Conservation (phyloP, 2,797 vertebrate species). For the Sylvia borin region DNA sequence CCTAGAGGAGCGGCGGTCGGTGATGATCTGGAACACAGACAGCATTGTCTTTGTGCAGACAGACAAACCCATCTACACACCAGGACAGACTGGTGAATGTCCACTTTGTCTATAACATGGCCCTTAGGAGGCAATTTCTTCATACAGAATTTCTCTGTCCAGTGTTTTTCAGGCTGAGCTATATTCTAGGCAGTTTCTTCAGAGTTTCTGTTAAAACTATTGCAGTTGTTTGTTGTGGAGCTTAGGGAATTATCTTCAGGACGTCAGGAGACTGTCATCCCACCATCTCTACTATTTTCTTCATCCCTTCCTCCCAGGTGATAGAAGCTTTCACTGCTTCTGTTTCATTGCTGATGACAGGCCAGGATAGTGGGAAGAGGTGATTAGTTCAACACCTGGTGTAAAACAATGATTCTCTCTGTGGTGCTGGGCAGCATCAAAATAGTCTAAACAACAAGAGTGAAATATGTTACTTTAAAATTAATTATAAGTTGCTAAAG, state of each 20-base stretch:
- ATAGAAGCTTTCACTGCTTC: neutral
- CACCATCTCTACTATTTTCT: neutral
- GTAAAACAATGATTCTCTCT: neutral
- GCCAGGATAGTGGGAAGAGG: neutral
- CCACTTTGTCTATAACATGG: neutral
- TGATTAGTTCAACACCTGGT: neutral
- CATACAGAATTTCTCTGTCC: neutral
- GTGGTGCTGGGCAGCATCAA: neutral
- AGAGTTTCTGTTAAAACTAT: neutral
- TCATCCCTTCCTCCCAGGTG: neutral
- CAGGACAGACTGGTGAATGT: constrained; percentile 67
- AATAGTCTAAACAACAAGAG: neutral
- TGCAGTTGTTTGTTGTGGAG: neutral
- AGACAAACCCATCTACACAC: constrained; percentile 74
- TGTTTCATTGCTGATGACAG: neutral
- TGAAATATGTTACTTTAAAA: neutral
- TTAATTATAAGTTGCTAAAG: neutral
- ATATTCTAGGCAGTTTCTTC: neutral
- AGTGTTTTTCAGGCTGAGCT: neutral
- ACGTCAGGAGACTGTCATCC: neutral
- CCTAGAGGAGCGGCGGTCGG: constrained; percentile 30
- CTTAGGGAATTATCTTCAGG: neutral
- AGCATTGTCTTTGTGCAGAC: constrained; percentile 68
- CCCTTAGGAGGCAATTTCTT: neutral
- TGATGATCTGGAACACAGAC: constrained; percentile 47